phyloP scores from a whole-genome alignment of 1,140 invertebrate species.

The Drosophila lacertosa region DNA sequence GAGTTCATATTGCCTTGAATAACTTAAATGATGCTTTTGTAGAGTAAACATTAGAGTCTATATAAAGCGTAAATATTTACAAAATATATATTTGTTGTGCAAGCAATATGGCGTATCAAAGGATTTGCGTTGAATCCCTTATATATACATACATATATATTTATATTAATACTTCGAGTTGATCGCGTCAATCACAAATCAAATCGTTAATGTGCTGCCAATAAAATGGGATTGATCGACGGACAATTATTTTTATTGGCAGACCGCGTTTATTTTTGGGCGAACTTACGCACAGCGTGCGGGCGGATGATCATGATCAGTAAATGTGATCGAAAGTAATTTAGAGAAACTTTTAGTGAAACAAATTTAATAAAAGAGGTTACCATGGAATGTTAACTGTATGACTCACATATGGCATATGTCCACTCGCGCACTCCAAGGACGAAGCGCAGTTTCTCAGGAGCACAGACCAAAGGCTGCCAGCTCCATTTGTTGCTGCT shows the following conservation, averaged over 20 bases:
- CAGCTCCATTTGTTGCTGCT: conserved; percentile 58
- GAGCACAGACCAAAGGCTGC: conserved; percentile 69
- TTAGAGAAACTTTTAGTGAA: too few relatives aligned
- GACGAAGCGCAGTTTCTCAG: conserved; percentile 64
- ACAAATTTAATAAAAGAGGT: too few relatives aligned
- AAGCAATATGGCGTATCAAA: too few relatives aligned
- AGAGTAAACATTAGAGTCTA: too few relatives aligned
- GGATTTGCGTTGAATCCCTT: too few relatives aligned
- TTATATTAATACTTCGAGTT: not conserved
- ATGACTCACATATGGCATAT: conserved; percentile 75
- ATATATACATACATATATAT: too few relatives aligned
- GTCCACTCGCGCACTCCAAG: conserved; percentile 75
- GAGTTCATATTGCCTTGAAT: too few relatives aligned
- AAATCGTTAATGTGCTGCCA: conserved; percentile 15
- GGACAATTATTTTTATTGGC: conserved; percentile 60
- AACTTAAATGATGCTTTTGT: too few relatives aligned
- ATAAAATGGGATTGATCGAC: conserved; percentile 19
- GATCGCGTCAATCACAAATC: conserved; percentile 22
- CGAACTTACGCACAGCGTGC: not conserved
- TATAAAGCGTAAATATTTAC: too few relatives aligned
- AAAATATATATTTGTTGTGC: too few relatives aligned
- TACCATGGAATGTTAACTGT: not conserved
- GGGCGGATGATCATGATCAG: too few relatives aligned
- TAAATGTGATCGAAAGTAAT: too few relatives aligned
- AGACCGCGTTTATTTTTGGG: conserved; percentile 44